Evolutionary conservation across 2,888 invertebrate species (phyloP), one percentile per base, ranked within the genome.

Genomic region (Cheilosia impressa): DNA sequence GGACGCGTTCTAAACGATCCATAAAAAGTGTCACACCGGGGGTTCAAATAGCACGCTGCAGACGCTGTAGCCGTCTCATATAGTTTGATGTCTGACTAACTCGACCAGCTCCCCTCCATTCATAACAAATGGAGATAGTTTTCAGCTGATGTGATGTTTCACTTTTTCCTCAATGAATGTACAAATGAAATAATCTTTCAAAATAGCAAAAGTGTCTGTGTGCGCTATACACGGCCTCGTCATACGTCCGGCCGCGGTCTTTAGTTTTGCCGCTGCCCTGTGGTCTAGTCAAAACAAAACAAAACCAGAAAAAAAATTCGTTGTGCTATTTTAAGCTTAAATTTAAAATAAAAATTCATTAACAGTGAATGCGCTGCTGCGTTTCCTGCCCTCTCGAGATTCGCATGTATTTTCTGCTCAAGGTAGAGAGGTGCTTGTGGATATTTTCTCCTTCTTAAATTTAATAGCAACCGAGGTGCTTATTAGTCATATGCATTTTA

Each of bases 401-500:
- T 27, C 24, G 1, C 43, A 17, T 19, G 27, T 34, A 19, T 9
- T 5, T 41, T 72, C 15, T 62, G 1, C 41, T 41, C 73, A 73
- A 78, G 78, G 78, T 79, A 47, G 63, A 58, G 43, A 34, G 57
- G 34, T 62, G 68, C 60, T 69, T 60, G 58, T 15, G 34, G 22
- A 24, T 47, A 47, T 43, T 71, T 47, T 60, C 43, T 65, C 41
- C 52, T 58, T 53, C 19, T 47, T 22, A 50, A 77, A 77, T 78
- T 84, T 66, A 76, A 76, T 80, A 24, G 75, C 80, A 76, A 85
- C 76, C 80, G 80, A 80, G 80, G 80, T 85, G 84, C 84, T 80
- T 85, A 80, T 80, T 85, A 85, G 84, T 80, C 84, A 85, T 57
- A 79, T 75, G 63, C 65, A 65, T 45, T 68, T 62, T 75, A 57